Base-by-base conservation (phyloP, 1,140 invertebrate species). In the Anastrepha ludens region DNA sequence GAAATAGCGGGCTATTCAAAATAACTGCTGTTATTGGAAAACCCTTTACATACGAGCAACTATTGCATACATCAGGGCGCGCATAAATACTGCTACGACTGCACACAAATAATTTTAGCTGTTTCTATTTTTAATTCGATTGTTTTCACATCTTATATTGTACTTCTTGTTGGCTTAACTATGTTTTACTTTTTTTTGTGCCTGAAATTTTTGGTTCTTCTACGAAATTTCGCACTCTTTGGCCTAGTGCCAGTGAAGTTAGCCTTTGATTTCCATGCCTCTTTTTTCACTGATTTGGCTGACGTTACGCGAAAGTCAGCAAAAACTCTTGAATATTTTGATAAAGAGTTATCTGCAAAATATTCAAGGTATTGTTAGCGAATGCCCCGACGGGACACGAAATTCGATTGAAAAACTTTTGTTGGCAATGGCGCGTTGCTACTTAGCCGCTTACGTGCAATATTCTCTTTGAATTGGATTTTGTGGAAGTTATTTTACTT, bases 231-330 rank as follows among this genome's bases (percentile, higher is more conserved):
- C 64, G n/a, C n/a, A n/a, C 62, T 44, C 17, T 59, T 89, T 90
- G 90, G 90, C 90, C 88, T 87, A 89, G 58, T 88, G 90, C 90
- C 90, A 90, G 88, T 70, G 90, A 91, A 92, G 86, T 92, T 92
- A 90, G 91, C 92, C 91, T 92, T 91, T 91, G 88, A 89, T 91
- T 91, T 87, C 39, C 58, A 13, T 20, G 2, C 64, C n/a, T 29
- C 29, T 17, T 67, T 67, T 29, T 7, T 8, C 64, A 67, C 6
- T 81, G 17, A 20, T 81, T 81, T 81, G 44, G 47, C 74, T 20
- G 6, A 20, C 2, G 2, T 11, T 81, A 2, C 15, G 9, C 7
- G 8, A 55, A 74, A 50, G 60, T 74, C 44, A 74, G 70, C 47
- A n/a, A 29, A 11, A 9, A 81, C 17, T 20, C 0, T 41, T 74